Evolutionary conservation across 2,113 vertebrate genomes (phyloP), one percentile per base, ranked within the genome.

Genomic region (Eubucco bourcierii): DNA sequence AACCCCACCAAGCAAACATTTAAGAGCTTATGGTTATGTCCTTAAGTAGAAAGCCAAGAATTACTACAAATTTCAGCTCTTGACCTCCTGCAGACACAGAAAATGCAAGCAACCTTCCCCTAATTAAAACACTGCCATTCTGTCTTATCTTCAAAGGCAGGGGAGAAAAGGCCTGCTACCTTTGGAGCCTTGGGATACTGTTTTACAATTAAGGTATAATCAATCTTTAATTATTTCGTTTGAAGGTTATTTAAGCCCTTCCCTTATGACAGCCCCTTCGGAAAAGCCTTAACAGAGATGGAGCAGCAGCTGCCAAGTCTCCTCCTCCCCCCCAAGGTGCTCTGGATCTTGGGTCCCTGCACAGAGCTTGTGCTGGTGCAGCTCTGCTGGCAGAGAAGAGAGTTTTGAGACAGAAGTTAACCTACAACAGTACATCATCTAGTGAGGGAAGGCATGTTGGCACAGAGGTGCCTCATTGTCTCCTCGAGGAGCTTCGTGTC

Each of bases 201-300:
- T 86, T 84, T 33, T 72, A 76, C 90, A 90, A 95, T 95, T 95
- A 92, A 84, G 74, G 83, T 39, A 85, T 84, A 96, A 95, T 94
- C 96, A 92, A 96, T 95, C 90, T 82, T 68, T 73, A 96, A 95
- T 96, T 93, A 91, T 96, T 97, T 87, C 15, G 2, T 85, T 84
- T 86, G 92, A 94, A 96, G 94, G 97, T 89, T 95, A 80, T 96
- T 98, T 90, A 92, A 95, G 92, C 95, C 88, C 68, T 93, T 97
- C 93, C 93, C 88, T 92, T 39, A 34, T 9, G 31, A 87, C 93
- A 97, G 96, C 94, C 95, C 92, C 94, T 80, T 41, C 14, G 79
- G 94, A 90, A 90, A 81, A 86, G 85, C 59, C 67, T 28, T 56
- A 64, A 84, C 71, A 79, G 94, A 70, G 96, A 88, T 53, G 77